Conservation (phyloP, 2,797 vertebrate genomes). For the Scleropages formosus region DNA sequence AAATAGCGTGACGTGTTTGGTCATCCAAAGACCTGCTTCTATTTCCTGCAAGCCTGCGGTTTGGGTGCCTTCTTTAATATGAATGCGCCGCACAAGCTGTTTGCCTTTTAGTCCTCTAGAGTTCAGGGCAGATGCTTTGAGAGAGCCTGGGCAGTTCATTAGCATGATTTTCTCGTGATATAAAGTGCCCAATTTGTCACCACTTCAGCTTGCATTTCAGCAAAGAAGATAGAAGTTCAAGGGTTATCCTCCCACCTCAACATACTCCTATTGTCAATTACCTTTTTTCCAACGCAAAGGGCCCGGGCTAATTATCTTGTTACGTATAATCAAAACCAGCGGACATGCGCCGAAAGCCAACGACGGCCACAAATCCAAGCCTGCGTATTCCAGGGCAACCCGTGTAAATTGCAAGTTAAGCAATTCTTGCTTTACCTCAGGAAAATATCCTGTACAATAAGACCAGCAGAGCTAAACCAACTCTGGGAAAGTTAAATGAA, state of each 20-base stretch:
- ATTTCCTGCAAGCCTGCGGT: conserved; percentile 39
- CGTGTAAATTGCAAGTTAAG: background rate
- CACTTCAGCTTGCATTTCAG: conserved; percentile 30
- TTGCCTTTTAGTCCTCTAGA: conserved; percentile 12
- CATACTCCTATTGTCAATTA: conserved; percentile 18
- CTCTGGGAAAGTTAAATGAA: no score
- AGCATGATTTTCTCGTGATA: conserved; percentile 16
- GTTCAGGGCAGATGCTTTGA: conserved; percentile 14
- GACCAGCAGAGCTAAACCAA: no score
- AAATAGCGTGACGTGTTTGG: conserved; percentile 56
- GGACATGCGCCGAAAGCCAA: conserved; percentile 23
- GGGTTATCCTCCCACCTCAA: conserved; percentile 18
- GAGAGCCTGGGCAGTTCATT: conserved; percentile 23
- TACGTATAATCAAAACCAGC: conserved; percentile 30
- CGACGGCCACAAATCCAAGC: conserved; percentile 19
- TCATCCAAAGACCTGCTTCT: conserved; percentile 42
- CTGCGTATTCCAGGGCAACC: conserved; percentile 5
- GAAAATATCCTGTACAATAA: no score
- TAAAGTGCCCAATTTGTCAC: conserved; percentile 27
- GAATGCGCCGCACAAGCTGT: conserved; percentile 23
- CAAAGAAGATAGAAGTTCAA: conserved; percentile 25
- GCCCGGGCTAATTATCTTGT: conserved; percentile 30
- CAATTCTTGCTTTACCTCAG: no score
- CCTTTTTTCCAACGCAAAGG: conserved; percentile 25
- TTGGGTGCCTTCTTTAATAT: conserved; percentile 32